phyloP scores from a whole-genome alignment of 2,888 invertebrate species.

The Heteropelma amictum region DNA sequence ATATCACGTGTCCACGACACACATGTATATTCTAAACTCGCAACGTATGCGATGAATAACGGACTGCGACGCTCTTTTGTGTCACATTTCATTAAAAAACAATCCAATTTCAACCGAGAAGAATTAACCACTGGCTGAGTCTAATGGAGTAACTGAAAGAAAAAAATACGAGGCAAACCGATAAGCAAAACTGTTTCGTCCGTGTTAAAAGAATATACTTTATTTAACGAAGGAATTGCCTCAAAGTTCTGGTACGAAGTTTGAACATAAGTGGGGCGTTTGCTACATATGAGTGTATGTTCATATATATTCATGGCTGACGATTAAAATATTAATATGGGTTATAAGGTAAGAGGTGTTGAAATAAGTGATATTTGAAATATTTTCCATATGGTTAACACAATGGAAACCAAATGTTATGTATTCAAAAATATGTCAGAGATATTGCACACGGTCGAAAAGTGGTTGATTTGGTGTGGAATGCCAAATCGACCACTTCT shows the following conservation, averaged over 20 bases:
- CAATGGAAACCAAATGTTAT: too few species aligned
- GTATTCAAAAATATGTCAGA: too few species aligned
- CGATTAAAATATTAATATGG: neutral
- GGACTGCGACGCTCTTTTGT: neutral
- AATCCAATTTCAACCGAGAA: neutral
- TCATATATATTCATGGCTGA: neutral
- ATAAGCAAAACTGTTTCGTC: too few species aligned
- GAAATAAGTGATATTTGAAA: neutral
- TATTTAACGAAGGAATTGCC: neutral
- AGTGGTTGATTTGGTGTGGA: too few species aligned
- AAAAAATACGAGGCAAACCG: neutral
- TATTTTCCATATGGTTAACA: too few species aligned
- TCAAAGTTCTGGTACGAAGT: slow-evolving; percentile 7
- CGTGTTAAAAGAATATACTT: too few species aligned
- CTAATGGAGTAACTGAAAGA: neutral
- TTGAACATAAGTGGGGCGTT: neutral
- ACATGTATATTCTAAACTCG: too few species aligned
- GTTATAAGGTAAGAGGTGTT: neutral
- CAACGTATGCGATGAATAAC: too few species aligned
- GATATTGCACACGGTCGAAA: too few species aligned
- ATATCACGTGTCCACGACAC: too few species aligned
- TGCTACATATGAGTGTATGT: neutral
- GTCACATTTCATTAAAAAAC: neutral
- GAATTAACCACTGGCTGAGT: neutral
- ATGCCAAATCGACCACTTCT: too few species aligned